These are phyloP conservation scores for Tenthredo scrophulariae DNA, from an alignment of 2,888 invertebrate species.

Conservation along the genomic window DNA sequence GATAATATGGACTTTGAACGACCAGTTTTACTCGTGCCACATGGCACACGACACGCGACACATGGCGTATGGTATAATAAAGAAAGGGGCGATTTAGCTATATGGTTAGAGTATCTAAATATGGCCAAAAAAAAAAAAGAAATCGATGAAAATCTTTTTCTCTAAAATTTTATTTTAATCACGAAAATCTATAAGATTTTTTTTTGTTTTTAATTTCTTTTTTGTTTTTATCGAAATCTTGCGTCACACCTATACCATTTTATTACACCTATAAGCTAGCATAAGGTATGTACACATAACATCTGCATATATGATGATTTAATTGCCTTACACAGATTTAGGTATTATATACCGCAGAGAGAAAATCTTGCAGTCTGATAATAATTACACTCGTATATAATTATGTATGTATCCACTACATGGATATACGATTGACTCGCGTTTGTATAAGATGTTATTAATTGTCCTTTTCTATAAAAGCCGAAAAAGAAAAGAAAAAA, in stretches of 20 bases:
- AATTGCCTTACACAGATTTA: neutral
- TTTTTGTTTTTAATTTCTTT: no score
- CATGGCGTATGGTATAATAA: conserved; percentile 28
- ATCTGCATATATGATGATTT: conserved; percentile 14
- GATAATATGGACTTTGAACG: conserved; percentile 26
- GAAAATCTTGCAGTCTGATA: neutral
- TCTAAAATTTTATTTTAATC: neutral
- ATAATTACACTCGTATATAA: neutral
- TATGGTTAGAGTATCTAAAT: neutral
- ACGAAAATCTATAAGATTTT: neutral
- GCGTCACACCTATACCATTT: conserved; percentile 4
- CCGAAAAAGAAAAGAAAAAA: no score
- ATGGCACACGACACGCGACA: conserved; percentile 48
- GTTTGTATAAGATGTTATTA: conserved; percentile 10
- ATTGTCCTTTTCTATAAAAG: conserved; percentile 5
- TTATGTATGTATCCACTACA: neutral
- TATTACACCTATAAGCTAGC: neutral
- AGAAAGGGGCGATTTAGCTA: neutral
- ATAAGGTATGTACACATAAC: neutral
- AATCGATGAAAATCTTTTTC: neutral
- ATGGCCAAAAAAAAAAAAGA: neutral
- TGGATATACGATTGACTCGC: neutral
- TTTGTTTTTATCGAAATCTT: neutral
- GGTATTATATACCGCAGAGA: neutral
- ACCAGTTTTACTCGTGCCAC: conserved; percentile 39